phyloP scores from a whole-genome alignment of 2,113 vertebrate genomes.

The Chlamydotis undulata region DNA sequence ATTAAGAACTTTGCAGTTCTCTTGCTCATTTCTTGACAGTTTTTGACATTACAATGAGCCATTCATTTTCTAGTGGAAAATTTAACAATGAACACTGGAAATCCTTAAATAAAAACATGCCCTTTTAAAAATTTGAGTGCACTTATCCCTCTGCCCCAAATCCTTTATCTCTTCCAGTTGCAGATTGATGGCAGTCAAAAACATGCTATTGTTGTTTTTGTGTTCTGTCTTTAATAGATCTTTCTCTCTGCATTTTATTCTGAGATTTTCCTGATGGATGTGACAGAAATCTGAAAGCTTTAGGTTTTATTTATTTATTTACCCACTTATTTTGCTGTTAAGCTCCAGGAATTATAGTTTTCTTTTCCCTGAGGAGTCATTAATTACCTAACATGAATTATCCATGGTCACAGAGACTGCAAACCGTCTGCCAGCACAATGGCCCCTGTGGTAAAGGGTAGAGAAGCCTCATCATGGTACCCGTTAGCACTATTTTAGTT shows the following conservation, averaged over 20 bases:
- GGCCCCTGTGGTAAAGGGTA: background rate
- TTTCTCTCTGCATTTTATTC: background rate
- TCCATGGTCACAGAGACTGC: background rate
- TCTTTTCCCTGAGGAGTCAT: background rate
- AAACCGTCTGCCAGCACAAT: background rate
- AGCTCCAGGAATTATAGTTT: background rate
- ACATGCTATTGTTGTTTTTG: background rate
- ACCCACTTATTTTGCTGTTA: background rate
- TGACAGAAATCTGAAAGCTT: background rate
- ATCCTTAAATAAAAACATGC: background rate
- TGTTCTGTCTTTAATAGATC: background rate
- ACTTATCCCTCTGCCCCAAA: background rate
- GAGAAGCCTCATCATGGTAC: background rate
- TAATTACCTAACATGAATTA: background rate
- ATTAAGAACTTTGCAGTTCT: background rate
- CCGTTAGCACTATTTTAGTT: background rate
- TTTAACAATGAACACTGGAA: background rate
- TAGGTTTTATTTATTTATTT: background rate
- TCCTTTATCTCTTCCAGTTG: background rate
- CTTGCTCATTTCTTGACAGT: background rate
- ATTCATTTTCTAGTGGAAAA: background rate
- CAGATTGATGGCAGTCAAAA: background rate
- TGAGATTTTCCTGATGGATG: background rate
- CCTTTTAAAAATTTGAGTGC: background rate
- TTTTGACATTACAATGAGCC: background rate